Evolutionary conservation across 2,113 vertebrate species (phyloP), one percentile per base, ranked within the genome.

Genomic region (Triplophysa tibetana): DNA sequence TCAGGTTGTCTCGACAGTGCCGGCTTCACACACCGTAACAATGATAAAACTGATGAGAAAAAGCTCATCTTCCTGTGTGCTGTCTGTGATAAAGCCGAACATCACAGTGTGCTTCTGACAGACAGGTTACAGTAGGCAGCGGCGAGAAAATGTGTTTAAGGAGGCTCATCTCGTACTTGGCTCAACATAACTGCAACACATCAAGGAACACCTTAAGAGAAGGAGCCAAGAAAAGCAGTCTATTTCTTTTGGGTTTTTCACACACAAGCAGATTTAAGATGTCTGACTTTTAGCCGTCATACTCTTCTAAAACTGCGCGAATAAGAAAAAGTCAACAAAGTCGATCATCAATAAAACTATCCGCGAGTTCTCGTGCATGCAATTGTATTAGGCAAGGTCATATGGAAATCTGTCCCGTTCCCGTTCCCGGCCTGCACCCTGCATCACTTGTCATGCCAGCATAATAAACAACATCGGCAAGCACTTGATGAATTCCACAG

Each of bases 371-470:
- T 76, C 50, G 43, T 78, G 85, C 81, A 78, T 50, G 78, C 84
- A 81, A 89, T 82, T 86, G 82, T 88, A 60, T 83, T 82, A 56
- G 14, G 77, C 88, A 91, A 92, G 89, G 91, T 93, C 88, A 86
- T 90, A 91, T 91, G 89, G 78, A 92, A 91, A 92, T 92, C 70
- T 52, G 72, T 70, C 86, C 85, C 81, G 84, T 86, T 70, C 86
- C 85, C 81, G 84, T 86, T 58, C 81, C 85, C 77, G 24, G 73
- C 68, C 69, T 68, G 81, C 83, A 84, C 82, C 33, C 79, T 79
- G 86, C 85, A 83, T 86, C 67, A 26, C 82, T 83, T 64, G 77
- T 85, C 75, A 48, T 85, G 86, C 88, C 84, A 65, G 84, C 81
- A 54, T 80, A 79, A 75, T 84, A 43, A 81, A 83, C 86, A 86